phyloP scores from a whole-genome alignment of 2,888 invertebrate species.

The Campoletis raptor region DNA sequence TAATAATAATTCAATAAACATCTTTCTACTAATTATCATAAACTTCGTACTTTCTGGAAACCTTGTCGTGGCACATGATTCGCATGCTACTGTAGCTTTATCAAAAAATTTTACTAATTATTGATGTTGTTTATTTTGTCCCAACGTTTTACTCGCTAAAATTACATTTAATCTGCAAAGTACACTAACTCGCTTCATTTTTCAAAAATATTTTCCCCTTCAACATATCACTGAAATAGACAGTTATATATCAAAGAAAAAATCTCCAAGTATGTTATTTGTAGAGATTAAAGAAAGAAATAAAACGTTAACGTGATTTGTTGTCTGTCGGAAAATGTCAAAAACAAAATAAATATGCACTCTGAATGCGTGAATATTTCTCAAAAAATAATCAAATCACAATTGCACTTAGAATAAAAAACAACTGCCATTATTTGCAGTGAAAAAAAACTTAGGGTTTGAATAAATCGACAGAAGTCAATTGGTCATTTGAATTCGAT shows the following conservation, averaged over 20 bases:
- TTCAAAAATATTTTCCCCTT: background rate
- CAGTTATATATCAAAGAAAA: background rate
- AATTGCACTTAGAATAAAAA: background rate
- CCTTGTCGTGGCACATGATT: conserved; percentile 19
- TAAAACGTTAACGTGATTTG: background rate
- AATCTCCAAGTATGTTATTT: background rate
- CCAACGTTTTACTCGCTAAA: conserved; percentile 21
- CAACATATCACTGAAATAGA: background rate
- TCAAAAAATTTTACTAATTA: conserved; percentile 44
- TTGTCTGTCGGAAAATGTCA: too few relatives aligned
- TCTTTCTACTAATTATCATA: background rate
- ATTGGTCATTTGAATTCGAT: background rate
- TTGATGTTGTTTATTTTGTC: conserved; percentile 19
- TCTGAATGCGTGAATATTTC: background rate
- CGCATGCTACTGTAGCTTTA: conserved; percentile 44
- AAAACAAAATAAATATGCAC: background rate
- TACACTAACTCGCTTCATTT: background rate
- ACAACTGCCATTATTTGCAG: background rate
- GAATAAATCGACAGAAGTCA: background rate
- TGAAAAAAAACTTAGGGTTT: background rate
- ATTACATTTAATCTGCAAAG: background rate
- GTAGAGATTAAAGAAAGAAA: background rate
- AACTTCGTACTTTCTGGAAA: background rate
- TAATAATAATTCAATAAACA: background rate
- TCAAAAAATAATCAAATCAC: background rate